Percentiles rank a stretch among this genome's conserved stretches.
These are phyloP conservation scores for Amphiprion clarkii DNA, from an alignment of 2,797 vertebrate genomes.

Conservation along the genomic window DNA sequence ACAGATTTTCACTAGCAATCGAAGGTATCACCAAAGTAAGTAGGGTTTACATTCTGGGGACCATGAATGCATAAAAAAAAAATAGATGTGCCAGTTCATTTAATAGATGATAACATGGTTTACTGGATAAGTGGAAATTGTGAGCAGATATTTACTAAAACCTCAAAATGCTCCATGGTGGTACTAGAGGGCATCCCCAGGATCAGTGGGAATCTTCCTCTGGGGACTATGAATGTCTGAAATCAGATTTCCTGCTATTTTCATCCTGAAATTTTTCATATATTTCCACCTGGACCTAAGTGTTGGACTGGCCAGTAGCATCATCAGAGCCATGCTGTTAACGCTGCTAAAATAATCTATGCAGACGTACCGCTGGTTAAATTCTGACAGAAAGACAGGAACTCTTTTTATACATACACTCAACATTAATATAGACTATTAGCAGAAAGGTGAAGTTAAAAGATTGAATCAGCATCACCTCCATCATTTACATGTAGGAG, in stretches of 20 bases:
- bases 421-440: slow-evolving; percentile 37
- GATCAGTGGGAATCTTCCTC: background rate
- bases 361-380: background rate
- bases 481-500: slow-evolving; percentile 63
- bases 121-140: background rate
- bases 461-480: slow-evolving; percentile 55
- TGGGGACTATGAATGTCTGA: background rate
- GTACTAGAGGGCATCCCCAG: background rate
- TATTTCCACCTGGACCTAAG: background rate
- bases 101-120: background rate
- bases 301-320: background rate
- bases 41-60: background rate
- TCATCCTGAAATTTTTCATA: background rate
- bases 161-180: background rate
- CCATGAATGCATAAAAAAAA: background rate
- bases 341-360: background rate
- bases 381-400: background rate
- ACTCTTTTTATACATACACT: slow-evolving; percentile 29
- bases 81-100: background rate
- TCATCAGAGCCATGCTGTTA: too few species aligned
- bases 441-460: slow-evolving; percentile 33
- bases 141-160: background rate
- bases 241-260: background rate
- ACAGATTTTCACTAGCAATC: too few species aligned
- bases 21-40: too few species aligned